Evolutionary conservation across 2,113 vertebrate genomes (phyloP).

Genomic region (Taxidea taxus): DNA sequence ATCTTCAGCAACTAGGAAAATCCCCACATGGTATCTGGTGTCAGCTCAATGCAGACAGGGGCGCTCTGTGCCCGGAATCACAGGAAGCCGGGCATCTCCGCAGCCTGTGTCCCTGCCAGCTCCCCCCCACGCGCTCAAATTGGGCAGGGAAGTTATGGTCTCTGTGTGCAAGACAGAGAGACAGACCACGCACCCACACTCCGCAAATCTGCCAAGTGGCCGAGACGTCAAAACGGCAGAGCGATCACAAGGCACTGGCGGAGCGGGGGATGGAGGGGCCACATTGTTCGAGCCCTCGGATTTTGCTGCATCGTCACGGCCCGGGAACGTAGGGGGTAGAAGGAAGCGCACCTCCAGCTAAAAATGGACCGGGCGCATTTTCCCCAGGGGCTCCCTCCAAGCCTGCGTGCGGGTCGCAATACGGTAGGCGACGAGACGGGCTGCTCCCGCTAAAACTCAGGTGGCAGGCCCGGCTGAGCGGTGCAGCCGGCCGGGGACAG

Average conservation of each 20-base stretch:
- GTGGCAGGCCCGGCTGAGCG: conserved; percentile 1
- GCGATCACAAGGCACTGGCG: neutral
- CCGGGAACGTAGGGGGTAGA: neutral
- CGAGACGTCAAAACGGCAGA: neutral
- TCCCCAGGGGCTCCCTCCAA: neutral
- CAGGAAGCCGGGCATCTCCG: conserved; percentile 61
- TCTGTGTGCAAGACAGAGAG: neutral
- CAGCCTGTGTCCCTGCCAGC: conserved; percentile 72
- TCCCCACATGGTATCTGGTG: conserved; percentile 36
- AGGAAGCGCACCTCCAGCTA: conserved; percentile 42
- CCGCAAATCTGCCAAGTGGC: neutral
- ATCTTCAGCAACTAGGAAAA: conserved; percentile 69
- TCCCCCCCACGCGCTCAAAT: conserved; percentile 44
- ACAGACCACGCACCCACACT: conserved; percentile 14
- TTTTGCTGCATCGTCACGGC: conserved; percentile 79
- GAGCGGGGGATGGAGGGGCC: neutral
- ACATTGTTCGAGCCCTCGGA: conserved; percentile 27
- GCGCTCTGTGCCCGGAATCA: conserved; percentile 47
- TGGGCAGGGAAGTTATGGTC: conserved; percentile 66
- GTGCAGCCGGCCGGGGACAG: neutral
- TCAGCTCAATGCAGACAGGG: conserved; percentile 51
- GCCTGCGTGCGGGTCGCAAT: neutral
- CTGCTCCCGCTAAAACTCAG: conserved; percentile 45
- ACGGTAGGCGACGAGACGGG: neutral
- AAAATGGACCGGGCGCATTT: neutral